A percentile compares a stretch with the other conserved stretches of the same genome.
Evolutionary conservation across 2,888 invertebrate species (phyloP).

Genomic region (Heterodera filipjevi): DNA sequence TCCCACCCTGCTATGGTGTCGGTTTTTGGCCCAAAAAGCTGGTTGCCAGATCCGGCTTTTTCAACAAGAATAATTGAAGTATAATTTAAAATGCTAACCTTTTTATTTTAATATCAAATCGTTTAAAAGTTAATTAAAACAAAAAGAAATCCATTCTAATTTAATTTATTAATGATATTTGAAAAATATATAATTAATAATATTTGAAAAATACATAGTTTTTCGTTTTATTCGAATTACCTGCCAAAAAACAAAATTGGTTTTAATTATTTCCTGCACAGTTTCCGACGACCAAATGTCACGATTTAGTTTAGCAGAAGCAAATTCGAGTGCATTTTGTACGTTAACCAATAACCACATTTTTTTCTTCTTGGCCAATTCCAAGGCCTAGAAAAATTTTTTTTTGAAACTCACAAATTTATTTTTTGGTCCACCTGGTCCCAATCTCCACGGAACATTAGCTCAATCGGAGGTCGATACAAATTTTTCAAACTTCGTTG

Average conservation of each 20-base stretch:
- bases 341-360: conserved; percentile 77
- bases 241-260: conserved; percentile 77
- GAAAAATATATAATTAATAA: too few species aligned
- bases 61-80: too few species aligned
- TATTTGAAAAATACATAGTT: too few species aligned
- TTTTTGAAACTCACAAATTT: conserved; percentile 33
- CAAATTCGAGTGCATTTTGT: conserved; percentile 75
- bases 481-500: conserved; percentile 73
- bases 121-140: too few species aligned
- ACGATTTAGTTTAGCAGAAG: conserved; percentile 72
- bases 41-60: too few species aligned
- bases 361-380: conserved; percentile 70
- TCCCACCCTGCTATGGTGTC: too few species aligned
- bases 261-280: conserved; percentile 72
- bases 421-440: conserved; percentile 66
- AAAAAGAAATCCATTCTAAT: too few species aligned
- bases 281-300: conserved; percentile 75
- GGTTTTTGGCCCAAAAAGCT: too few species aligned
- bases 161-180: too few species aligned
- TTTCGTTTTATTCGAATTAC: conserved; percentile 63
- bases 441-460: conserved; percentile 73
- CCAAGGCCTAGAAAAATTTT: too few species aligned
- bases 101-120: too few species aligned
- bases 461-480: conserved; percentile 75
- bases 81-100: too few species aligned